These are phyloP conservation scores for Probaryconus sp. DNA, from an alignment of 1,140 invertebrate genomes.

Conservation along the genomic window DNA sequence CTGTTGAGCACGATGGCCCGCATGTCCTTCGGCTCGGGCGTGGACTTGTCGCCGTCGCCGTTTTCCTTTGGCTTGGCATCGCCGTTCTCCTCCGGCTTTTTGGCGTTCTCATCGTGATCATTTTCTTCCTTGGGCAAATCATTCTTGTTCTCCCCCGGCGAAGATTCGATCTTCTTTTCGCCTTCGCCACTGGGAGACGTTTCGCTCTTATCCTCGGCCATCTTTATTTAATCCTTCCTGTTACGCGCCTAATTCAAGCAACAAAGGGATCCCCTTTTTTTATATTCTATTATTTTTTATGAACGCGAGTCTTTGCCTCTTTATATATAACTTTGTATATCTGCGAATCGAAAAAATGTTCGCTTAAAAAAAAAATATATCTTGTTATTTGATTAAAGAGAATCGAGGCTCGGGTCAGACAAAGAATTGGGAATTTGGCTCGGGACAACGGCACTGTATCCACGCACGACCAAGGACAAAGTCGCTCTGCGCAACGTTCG, in stretches of 20 bases:
- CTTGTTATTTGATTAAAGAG: constrained; percentile 6
- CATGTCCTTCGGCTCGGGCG: constrained; percentile 86
- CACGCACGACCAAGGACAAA: constrained; percentile 67
- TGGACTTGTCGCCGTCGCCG: constrained; percentile 80
- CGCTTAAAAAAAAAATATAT: constrained; percentile 3
- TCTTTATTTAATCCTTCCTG: constrained; percentile 45
- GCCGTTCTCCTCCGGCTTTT: constrained; percentile 78
- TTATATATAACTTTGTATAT: too few species aligned
- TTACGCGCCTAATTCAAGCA: background rate
- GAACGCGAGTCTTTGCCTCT: too few species aligned
- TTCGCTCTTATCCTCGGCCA: constrained; percentile 77
- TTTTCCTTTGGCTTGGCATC: constrained; percentile 77
- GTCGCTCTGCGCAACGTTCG: constrained; percentile 68
- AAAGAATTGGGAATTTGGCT: constrained; percentile 5
- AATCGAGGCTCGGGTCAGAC: too few species aligned
- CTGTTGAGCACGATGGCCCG: constrained; percentile 88
- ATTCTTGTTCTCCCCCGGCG: constrained; percentile 69
- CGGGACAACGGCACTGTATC: constrained; percentile 58
- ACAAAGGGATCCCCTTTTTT: background rate
- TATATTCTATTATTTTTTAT: too few species aligned
- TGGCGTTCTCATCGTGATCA: constrained; percentile 76
- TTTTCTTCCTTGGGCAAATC: constrained; percentile 66
- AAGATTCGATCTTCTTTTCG: constrained; percentile 58
- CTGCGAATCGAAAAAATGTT: background rate
- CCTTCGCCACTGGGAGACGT: constrained; percentile 67